Evolutionary conservation across 2,113 vertebrate species (phyloP).

Genomic region (Dinomys branickii): DNA sequence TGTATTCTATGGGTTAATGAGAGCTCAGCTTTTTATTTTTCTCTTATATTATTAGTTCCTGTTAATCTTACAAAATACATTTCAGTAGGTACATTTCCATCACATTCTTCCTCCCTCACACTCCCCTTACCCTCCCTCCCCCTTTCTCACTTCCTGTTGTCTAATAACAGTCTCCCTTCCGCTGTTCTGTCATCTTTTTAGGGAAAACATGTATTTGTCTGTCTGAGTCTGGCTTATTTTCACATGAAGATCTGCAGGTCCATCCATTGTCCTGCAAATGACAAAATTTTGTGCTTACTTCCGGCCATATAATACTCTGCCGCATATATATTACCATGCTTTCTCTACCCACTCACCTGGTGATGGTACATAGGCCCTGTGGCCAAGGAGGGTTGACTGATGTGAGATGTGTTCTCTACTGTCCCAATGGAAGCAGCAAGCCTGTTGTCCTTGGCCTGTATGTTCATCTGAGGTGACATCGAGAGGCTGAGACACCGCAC

Average conservation of each 20-base stretch:
- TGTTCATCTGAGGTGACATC: no score
- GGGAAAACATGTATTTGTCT: neutral
- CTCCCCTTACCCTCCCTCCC: neutral
- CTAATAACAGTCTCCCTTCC: neutral
- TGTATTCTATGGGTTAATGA: neutral
- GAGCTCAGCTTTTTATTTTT: neutral
- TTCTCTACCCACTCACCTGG: no score
- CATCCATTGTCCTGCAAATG: neutral
- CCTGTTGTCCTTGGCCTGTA: neutral
- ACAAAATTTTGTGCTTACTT: neutral
- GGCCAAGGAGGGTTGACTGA: neutral
- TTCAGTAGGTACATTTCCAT: neutral
- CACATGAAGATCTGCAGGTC: neutral
- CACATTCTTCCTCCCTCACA: neutral
- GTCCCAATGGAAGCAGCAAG: accelerated
- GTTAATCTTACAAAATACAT: neutral
- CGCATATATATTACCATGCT: neutral
- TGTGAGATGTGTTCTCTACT: neutral
- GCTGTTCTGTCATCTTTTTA: neutral
- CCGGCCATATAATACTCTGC: neutral
- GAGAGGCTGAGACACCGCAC: no score
- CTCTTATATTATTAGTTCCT: neutral
- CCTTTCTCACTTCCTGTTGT: neutral
- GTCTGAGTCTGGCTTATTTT: neutral
- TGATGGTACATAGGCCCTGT: neutral